Evolutionary conservation across 1,140 invertebrate species (phyloP).

Genomic region (Mactra quadrangularis): DNA sequence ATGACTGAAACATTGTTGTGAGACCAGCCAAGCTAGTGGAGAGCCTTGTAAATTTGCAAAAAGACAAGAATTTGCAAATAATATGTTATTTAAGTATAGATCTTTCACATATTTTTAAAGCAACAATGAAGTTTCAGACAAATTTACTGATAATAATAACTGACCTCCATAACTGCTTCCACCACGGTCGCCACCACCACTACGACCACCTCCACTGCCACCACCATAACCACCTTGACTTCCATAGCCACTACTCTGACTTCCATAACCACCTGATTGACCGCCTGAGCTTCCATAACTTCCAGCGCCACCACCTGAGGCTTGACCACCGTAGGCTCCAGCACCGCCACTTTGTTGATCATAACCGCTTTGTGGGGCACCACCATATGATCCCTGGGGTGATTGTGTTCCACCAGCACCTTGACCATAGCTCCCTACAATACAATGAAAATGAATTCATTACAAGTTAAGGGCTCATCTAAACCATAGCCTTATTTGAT

Average conservation of each 20-base stretch:
- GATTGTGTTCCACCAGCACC: constrained; percentile 11
- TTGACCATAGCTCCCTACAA: constrained; percentile 22
- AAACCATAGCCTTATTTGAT: too few species aligned
- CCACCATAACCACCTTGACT: not conserved
- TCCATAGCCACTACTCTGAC: not conserved
- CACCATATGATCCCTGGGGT: constrained; percentile 4
- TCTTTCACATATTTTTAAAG: not conserved
- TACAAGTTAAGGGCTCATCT: too few species aligned
- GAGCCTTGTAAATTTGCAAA: not conserved
- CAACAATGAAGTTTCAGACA: not conserved
- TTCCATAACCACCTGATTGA: constrained; percentile 27
- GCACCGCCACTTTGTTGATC: constrained; percentile 4
- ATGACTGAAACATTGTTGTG: too few species aligned
- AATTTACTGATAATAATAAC: not conserved
- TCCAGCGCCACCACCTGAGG: constrained; percentile 4
- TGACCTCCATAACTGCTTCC: constrained; percentile 25
- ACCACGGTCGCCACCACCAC: constrained; percentile 18
- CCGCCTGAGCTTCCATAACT: constrained; percentile 24
- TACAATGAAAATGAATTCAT: not conserved
- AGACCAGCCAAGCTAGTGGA: too few species aligned
- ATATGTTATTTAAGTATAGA: too few species aligned
- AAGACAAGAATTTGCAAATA: not conserved
- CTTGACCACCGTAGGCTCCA: not conserved
- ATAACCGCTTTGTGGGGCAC: constrained; percentile 11
- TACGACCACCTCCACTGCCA: constrained; percentile 9